phyloP scores from a whole-genome alignment of 2,888 invertebrate genomes.

The Hoplodrina blanda region DNA sequence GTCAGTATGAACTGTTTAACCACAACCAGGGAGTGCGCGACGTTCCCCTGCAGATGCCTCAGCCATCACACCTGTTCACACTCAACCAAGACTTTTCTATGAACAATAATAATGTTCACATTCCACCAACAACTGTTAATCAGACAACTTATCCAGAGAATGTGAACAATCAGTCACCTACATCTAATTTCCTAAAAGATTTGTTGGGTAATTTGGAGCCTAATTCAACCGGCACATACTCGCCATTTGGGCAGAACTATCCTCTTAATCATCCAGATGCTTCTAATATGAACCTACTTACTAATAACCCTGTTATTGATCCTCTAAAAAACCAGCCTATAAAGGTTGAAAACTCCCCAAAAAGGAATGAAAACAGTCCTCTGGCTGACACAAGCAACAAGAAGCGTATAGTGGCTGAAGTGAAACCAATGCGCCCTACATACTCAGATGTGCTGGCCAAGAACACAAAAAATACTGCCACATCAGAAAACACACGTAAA shows the following conservation, averaged over 20 bases:
- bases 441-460: slow-evolving; percentile 96
- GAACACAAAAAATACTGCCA: slow-evolving; percentile 88
- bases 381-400: slow-evolving; percentile 90
- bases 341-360: slow-evolving; percentile 82
- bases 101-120: slow-evolving; percentile 77
- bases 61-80: slow-evolving; percentile 80
- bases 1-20: slow-evolving; percentile 87
- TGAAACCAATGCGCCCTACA: slow-evolving; percentile 96
- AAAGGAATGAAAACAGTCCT: slow-evolving; percentile 85
- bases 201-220: slow-evolving; percentile 94
- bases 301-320: slow-evolving; percentile 76
- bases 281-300: slow-evolving; percentile 78
- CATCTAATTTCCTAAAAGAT: slow-evolving; percentile 92
- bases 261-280: slow-evolving; percentile 88
- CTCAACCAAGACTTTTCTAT: slow-evolving; percentile 83
- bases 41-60: slow-evolving; percentile 77
- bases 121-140: slow-evolving; percentile 70
- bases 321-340: slow-evolving; percentile 71
- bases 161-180: slow-evolving; percentile 74
- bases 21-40: slow-evolving; percentile 82
- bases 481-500: slow-evolving; percentile 86
- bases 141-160: slow-evolving; percentile 77
- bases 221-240: slow-evolving; percentile 93
- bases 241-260: slow-evolving; percentile 93
- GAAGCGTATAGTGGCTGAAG: slow-evolving; percentile 95